Evolutionary conservation across 1,140 invertebrate species (phyloP).

Genomic region (Leptoteleia sp.): DNA sequence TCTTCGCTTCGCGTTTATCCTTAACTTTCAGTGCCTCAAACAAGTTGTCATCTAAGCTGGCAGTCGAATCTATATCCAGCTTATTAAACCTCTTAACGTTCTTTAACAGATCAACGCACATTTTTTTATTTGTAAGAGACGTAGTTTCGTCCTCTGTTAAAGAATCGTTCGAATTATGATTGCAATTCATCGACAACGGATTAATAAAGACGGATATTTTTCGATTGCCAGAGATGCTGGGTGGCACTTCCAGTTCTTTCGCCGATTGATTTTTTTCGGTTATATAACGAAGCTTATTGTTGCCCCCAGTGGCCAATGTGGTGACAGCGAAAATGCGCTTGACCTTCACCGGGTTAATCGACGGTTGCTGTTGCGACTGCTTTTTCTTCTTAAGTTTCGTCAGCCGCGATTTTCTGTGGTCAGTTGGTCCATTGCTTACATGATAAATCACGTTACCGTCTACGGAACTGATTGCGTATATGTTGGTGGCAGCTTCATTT

Average conservation of each 20-base stretch:
- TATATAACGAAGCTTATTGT: constrained; percentile 78
- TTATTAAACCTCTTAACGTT: constrained; percentile 78
- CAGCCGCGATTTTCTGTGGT: constrained; percentile 71
- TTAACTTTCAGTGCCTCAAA: constrained; percentile 73
- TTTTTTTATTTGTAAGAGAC: constrained; percentile 63
- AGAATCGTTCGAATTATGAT: constrained; percentile 76
- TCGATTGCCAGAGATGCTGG: constrained; percentile 79
- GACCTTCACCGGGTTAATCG: constrained; percentile 79
- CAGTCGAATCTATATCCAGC: constrained; percentile 71
- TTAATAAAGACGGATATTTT: constrained; percentile 83
- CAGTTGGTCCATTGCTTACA: constrained; percentile 82
- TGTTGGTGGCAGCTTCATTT: constrained; percentile 84
- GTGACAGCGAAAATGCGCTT: constrained; percentile 81
- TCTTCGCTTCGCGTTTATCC: constrained; percentile 70
- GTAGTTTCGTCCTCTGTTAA: constrained; percentile 74
- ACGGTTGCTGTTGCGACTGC: constrained; percentile 22
- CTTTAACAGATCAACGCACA: constrained; percentile 70
- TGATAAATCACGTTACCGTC: constrained; percentile 94
- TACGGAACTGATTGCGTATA: constrained; percentile 93
- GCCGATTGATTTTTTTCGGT: constrained; percentile 82
- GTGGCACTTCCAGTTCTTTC: constrained; percentile 82
- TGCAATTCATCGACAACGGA: constrained; percentile 79
- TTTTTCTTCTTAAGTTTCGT: constrained; percentile 66
- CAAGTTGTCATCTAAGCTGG: constrained; percentile 77
- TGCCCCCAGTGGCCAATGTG: constrained; percentile 76